A percentile compares a stretch with the other conserved stretches of the same genome.
Conservation (phyloP, 2,113 vertebrate genomes). For the Morone chrysops region DNA sequence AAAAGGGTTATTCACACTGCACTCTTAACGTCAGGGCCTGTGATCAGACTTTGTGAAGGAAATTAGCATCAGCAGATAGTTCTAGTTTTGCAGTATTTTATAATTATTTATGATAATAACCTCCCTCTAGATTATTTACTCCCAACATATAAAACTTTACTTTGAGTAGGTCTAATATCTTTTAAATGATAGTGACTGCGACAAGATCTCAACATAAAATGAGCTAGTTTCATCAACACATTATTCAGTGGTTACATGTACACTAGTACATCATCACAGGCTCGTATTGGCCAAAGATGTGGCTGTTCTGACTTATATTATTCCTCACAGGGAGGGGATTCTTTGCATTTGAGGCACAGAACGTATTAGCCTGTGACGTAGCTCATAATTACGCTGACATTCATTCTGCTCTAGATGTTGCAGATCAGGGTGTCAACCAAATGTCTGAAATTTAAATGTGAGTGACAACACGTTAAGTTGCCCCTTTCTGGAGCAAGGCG, state of each 20-base stretch:
- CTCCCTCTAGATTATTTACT: background rate
- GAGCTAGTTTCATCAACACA: background rate
- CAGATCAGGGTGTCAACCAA: background rate
- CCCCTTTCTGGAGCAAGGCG: constrained; percentile 11
- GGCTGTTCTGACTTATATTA: background rate
- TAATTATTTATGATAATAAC: background rate
- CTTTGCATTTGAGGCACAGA: background rate
- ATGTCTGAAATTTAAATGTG: constrained; percentile 13
- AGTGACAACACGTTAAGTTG: background rate
- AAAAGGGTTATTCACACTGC: background rate
- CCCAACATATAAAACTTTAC: background rate
- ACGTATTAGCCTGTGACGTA: background rate
- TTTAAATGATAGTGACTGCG: background rate
- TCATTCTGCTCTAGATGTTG: background rate
- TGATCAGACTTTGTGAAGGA: background rate
- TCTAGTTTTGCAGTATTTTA: background rate
- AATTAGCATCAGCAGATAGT: background rate
- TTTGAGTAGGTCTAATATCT: background rate
- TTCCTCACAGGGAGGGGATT: background rate
- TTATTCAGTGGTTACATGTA: background rate
- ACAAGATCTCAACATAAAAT: background rate
- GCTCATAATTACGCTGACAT: background rate
- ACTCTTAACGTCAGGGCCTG: background rate
- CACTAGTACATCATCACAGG: background rate
- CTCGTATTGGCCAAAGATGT: background rate